Conservation (phyloP, 2,797 vertebrate genomes). For the Leucoraja ocellata region DNA sequence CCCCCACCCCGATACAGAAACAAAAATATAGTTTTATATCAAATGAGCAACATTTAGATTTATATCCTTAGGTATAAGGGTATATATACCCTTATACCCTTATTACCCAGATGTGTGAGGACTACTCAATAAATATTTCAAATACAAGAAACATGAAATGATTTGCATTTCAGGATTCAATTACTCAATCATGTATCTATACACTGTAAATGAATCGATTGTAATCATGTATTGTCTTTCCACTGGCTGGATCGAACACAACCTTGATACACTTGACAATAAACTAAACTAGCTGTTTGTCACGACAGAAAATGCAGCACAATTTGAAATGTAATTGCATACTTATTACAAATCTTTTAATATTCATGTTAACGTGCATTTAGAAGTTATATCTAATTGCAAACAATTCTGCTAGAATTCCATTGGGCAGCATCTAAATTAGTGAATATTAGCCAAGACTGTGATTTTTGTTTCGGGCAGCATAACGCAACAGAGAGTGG, state of each 20-base stretch:
- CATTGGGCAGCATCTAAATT: not conserved
- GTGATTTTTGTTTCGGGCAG: not conserved
- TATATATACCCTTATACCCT: no score
- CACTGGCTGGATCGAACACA: no score
- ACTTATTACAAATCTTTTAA: not conserved
- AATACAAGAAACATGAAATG: not conserved
- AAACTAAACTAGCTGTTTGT: not conserved
- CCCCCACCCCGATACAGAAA: not conserved
- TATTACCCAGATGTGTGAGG: no score
- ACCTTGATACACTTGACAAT: no score
- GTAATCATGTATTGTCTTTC: no score
- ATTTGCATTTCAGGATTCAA: not conserved
- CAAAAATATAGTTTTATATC: not conserved
- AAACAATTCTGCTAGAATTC: not conserved
- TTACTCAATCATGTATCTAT: not conserved
- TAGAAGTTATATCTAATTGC: not conserved
- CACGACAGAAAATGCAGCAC: not conserved
- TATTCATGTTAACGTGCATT: not conserved
- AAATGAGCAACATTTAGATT: not conserved
- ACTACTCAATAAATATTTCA: not conserved
- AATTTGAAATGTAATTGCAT: not conserved
- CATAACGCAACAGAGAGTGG: no score
- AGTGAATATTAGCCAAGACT: not conserved
- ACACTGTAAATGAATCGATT: no score
- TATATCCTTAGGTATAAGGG: not conserved